Evolutionary conservation across 2,797 vertebrate species (phyloP).

Genomic region (Pelodytes ibericus): DNA sequence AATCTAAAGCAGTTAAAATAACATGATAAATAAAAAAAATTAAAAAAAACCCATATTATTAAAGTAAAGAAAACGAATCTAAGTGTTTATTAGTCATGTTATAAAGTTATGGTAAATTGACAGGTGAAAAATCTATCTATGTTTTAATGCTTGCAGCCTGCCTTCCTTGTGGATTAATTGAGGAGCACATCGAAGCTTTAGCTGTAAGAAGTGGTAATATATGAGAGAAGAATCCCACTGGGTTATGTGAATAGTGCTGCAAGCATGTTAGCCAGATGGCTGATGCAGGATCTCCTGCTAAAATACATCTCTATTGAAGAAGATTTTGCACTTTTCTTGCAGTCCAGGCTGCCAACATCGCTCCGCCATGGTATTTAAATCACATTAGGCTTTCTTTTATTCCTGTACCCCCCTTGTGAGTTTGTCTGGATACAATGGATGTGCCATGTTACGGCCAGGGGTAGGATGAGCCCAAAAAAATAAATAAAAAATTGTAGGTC

Average conservation of each 20-base stretch:
- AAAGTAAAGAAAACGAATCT: too few relatives aligned
- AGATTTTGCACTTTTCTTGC: conserved; percentile 44
- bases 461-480: conserved; percentile 49
- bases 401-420: conserved; percentile 82
- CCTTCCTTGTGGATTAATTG: conserved; percentile 51
- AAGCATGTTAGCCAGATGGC: conserved; percentile 82
- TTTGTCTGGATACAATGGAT: conserved; percentile 84
- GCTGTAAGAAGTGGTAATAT: conserved; percentile 51
- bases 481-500: conserved; percentile 46
- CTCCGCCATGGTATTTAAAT: conserved; percentile 94
- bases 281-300: conserved; percentile 73
- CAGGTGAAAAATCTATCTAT: conserved; percentile 1
- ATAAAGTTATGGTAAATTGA: background rate
- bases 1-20: background rate
- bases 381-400: conserved; percentile 93
- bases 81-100: conserved; percentile 2
- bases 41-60: too few relatives aligned
- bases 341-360: conserved; percentile 66
- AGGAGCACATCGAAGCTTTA: conserved; percentile 43
- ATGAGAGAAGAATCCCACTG: conserved; percentile 59
- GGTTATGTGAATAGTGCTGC: conserved; percentile 47
- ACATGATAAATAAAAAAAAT: background rate
- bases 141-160: conserved; percentile 12
- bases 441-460: conserved; percentile 81
- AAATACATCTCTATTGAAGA: conserved; percentile 77